Base-by-base conservation (phyloP, 2,888 invertebrate genomes). In the Ophraella communa region DNA sequence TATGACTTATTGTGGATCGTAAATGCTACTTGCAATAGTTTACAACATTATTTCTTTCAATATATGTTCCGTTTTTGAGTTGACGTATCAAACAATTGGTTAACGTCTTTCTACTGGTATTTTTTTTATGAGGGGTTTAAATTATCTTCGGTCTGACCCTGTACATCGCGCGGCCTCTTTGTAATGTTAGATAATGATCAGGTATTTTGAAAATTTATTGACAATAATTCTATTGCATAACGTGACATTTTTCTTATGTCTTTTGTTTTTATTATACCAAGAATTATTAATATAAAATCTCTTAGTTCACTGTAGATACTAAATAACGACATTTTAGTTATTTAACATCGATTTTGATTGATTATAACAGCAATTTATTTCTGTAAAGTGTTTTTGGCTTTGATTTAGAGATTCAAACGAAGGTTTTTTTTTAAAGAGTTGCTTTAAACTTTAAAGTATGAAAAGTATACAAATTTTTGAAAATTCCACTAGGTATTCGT, bases 151-250 rank as follows among this genome's bases (percentile, higher is more conserved):
- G 75, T 78, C 77, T 77, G 73, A 71, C 69, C 68, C 45, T 47
- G 45, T 21, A 17, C 67, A 68, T 68, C n/a, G 11, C 71, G 75
- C 79, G 79, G 79, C 75, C 62, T 72, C 78, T 79, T 79, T 79
- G 77, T 77, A 72, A 71, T 71, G 68, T 76, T 68, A 74, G 72
- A 76, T 77, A 78, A 78, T 76, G 75, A 74, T 68, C 73, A 72
- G 74, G 74, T 73, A 76, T 76, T 78, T 78, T 76, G 74, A 77
- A 77, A 79, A 79, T 79, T 79, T 79, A 79, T 79, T 75, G 76
- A 78, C 77, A 77, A 78, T 72, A 71, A 63, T 70, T 68, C 67
- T 71, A 65, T 74, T 72, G 71, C 72, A 69, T 67, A 74, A 73
- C 64, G 64, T 62, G 42, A 65, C 59, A 33, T 21, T 49, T 55